Base-by-base conservation (phyloP, 2,113 vertebrate species). In the Tragelaphus imberbis region DNA sequence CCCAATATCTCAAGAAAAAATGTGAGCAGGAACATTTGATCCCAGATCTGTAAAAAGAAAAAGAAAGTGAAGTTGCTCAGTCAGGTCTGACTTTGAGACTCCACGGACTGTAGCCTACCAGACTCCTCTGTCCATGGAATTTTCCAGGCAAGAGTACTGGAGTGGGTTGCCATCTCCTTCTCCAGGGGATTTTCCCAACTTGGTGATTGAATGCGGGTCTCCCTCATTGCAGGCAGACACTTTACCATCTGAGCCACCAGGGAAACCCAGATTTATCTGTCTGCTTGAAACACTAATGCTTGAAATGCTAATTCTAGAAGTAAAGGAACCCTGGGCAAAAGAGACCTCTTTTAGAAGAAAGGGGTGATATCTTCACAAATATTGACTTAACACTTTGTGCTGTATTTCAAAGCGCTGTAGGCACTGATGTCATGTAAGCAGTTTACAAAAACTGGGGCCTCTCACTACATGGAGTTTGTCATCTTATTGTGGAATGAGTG, bases 191-290 rank as follows among this genome's bases (percentile, higher is more conserved):
- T 71, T 71, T 71, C 10, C 65, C 8, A 2, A 36, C n/a, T n/a
- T 10, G 6, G 10, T 40, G 19, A 36, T 40, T 0, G 4, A 71
- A 36, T 0, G 0, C 23, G n/a, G n/a, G 68, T 71, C 68, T 71
- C 68, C 68, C n/a, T 71, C n/a, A 71, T 40, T 71, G n/a, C n/a
- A 36, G n/a, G 68, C 68, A 71, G 68, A 23, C n/a, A 36, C n/a
- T 71, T 71, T 11, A 36, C 65, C 17, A 71, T 71, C 68, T 71
- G 19, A 71, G 68, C 5, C 68, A 71, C 68, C n/a, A 71, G 68
- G 19, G 19, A 36, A 71, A 10, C 63, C 59, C 56, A 87, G 71
- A 89, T 53, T 55, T 19, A 40, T n/a, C 27, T 14, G 16, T 56
- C 90, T 81, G 36, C 40, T 82, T 33, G 82, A 91, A 53, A 56